Percentiles rank a stretch among this genome's conserved stretches.
Evolutionary conservation across 2,888 invertebrate species (phyloP).

Genomic region (Cheilosia impressa): DNA sequence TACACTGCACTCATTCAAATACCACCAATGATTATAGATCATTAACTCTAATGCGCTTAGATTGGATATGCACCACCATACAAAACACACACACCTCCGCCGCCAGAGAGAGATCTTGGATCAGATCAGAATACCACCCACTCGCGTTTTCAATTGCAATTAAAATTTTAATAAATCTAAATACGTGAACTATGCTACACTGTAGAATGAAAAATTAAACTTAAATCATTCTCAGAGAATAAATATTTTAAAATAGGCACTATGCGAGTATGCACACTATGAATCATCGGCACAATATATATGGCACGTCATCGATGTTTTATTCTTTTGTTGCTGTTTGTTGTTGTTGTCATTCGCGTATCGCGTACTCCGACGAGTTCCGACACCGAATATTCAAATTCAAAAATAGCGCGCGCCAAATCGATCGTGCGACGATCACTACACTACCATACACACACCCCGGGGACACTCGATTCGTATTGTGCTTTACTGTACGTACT

Average conservation of each 20-base stretch:
- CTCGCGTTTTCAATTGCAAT: constrained; percentile 60
- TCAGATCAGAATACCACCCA: constrained; percentile 61
- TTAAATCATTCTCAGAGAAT: constrained; percentile 40
- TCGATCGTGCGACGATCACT: constrained; percentile 60
- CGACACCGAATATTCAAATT: constrained; percentile 73
- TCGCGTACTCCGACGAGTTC: constrained; percentile 33
- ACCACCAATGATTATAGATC: constrained; percentile 70
- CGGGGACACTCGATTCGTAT: constrained; percentile 52
- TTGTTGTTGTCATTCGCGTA: constrained; percentile 45
- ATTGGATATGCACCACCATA: constrained; percentile 21
- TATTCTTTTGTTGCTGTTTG: constrained; percentile 58
- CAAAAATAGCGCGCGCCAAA: constrained; percentile 75
- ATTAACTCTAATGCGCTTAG: constrained; percentile 71
- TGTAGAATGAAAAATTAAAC: constrained; percentile 18
- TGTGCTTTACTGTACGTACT: constrained; percentile 56
- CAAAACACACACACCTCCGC: background rate
- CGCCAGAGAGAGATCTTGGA: constrained; percentile 9
- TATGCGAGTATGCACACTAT: constrained; percentile 39
- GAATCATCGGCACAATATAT: constrained; percentile 61
- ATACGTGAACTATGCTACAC: constrained; percentile 35
- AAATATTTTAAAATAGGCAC: constrained; percentile 58
- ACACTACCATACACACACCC: constrained; percentile 41
- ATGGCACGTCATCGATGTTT: constrained; percentile 73
- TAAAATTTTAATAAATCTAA: constrained; percentile 68
- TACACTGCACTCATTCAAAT: constrained; percentile 73